Evolutionary conservation across 30 jellyfish, hydroid and myxozoan genomes (phyloP), one percentile per base, ranked within the genome.

Genomic region (Chrysaora quinquecirrha): DNA sequence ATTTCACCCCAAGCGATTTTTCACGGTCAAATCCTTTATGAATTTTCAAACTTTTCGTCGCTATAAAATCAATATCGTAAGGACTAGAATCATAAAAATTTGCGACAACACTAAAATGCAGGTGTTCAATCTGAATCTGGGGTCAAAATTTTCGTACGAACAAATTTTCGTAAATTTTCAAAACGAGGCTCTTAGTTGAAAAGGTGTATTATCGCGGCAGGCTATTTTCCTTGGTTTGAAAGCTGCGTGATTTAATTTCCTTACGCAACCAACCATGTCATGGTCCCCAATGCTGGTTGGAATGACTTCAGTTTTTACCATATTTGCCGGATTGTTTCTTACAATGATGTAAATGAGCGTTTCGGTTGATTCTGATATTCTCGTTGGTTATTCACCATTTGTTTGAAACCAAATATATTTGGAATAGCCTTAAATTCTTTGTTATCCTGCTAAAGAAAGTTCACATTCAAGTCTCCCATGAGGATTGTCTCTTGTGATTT

Each of bases 251-350:
- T 82, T 82, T 30, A 71, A 14, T 67, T 69, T 70, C 83, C 80
- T 69, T 70, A 71, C 87, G 30, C 93, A 82, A 43, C 88, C 65
- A 70, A 82, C 78, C 87, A 82, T 69, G 73, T 38, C 54, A 14
- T 38, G 54, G 14, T 38, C 54, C 6, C 54, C 54, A 38, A 38
- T 38, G 54, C 54, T 38, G 54, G 54, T 38, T 3, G 54, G 54
- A 38, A 38, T 38, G 54, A 38, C 54, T 38, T 38, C 54, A 38
- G 54, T 38, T 38, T 38, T 6, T 38, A 38, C 14, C 54, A 38
- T 38, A 38, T 38, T 38, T 38, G 73, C 56, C n/a, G 74, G 74
- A 30, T 71, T 69, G 60, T 58, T 83, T 48, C 82, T 69, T 71
- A 83, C 25, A 2, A 83, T 58, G 46, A 83, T 49, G 64, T 83